phyloP scores from a whole-genome alignment of 2,797 vertebrate species.

The Parauchenoglanis punctatus region DNA sequence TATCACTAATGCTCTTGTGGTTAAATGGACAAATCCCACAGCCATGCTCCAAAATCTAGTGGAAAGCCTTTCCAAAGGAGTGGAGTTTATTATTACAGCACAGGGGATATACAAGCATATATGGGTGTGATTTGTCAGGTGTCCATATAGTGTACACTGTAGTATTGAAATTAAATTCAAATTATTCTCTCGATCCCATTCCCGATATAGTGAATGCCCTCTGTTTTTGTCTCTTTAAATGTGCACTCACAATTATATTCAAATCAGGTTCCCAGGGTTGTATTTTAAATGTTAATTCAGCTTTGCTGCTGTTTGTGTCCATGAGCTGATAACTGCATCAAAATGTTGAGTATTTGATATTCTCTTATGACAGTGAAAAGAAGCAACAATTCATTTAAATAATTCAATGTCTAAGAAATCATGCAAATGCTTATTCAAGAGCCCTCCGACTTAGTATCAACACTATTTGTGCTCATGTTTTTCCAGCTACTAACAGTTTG shows the following conservation, averaged over 20 bases:
- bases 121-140: neutral
- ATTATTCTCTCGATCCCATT: neutral
- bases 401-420: slow-evolving; percentile 37
- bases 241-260: neutral
- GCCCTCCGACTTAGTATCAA: slow-evolving; percentile 14
- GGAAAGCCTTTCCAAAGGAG: too few relatives aligned
- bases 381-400: slow-evolving; percentile 31
- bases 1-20: too few relatives aligned
- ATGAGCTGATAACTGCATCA: slow-evolving; percentile 28
- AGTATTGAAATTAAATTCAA: neutral
- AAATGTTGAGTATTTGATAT: slow-evolving; percentile 23
- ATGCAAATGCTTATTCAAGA: slow-evolving; percentile 39
- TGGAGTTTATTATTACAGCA: too few relatives aligned
- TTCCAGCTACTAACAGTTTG: slow-evolving; percentile 27
- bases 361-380: slow-evolving; percentile 23
- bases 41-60: too few relatives aligned
- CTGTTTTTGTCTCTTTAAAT: slow-evolving; percentile 4
- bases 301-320: slow-evolving; percentile 26
- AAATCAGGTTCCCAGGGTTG: neutral
- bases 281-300: slow-evolving; percentile 34
- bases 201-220: neutral
- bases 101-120: too few relatives aligned
- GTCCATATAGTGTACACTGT: neutral
- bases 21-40: too few relatives aligned
- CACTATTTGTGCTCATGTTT: slow-evolving; percentile 10